Evolutionary conservation across 2,888 invertebrate species (phyloP), one percentile per base, ranked within the genome.

Genomic region (Himalopsyche tibetana): DNA sequence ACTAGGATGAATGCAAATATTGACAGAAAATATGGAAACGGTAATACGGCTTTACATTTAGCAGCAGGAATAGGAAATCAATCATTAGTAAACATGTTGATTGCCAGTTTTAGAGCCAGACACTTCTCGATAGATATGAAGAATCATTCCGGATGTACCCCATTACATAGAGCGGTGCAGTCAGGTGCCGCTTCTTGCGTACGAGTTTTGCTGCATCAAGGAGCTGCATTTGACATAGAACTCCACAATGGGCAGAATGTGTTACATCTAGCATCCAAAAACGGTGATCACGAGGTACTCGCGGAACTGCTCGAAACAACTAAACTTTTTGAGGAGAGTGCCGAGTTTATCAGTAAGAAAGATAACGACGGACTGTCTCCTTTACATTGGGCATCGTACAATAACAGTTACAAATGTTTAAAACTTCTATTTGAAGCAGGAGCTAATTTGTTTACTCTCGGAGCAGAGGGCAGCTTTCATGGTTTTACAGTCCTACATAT

Each of bases 361-460:
- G 63, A 63, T 28, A 28, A 63, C 28, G 63, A 63, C 11, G 63
- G 63, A 63, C 19, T 63, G 19, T 63, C 63, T 63, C 63, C 63
- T 63, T 19, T 63, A 4, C 63, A 63, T 19, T 63, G 63, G 63
- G 63, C 63, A n/a, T 63, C 63, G 19, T 63, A 19, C 28, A 28
- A 3, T 19, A 63, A 63, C 28, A 63, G 63, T 5, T 63, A 63
- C 63, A 63, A 63, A 63, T 63, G 63, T 19, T 63, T 63, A 63
- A 63, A 63, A 63, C 63, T 63, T 63, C n/a, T 63, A 9, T 63
- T 19, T 28, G 63, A 63, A 63, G 63, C 63, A 4, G 63, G 63
- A 19, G 63, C 63, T 63, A 63, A 63, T 63, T 15, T 63, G 8
- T 63, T 19, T 28, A 63, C 63, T 63, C 63, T 63, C 63, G 63